Conservation (phyloP, 1,140 invertebrate species). For the Gyrodactylus salaris region DNA sequence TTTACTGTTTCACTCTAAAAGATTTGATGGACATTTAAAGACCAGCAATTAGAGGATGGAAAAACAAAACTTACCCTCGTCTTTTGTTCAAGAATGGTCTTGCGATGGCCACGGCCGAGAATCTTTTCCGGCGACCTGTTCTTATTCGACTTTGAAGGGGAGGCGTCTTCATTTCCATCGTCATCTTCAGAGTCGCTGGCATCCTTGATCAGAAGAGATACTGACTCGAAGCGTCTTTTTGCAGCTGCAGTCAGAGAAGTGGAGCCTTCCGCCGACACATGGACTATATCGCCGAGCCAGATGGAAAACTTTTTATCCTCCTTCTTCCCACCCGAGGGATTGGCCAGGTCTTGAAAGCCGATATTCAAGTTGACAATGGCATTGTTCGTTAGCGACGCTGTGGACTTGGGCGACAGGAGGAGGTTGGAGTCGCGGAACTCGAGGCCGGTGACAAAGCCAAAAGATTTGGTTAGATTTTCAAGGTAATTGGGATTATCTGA, state of each 20-base stretch:
- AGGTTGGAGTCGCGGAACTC: slow-evolving; percentile 81
- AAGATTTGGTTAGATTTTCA: slow-evolving; percentile 64
- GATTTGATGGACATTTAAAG: slow-evolving; percentile 6
- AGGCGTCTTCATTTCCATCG: slow-evolving; percentile 32
- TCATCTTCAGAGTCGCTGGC: slow-evolving; percentile 27
- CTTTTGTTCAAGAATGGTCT: slow-evolving; percentile 61
- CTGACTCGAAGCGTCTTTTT: background rate
- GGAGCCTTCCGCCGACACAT: slow-evolving; percentile 59
- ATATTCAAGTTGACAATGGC: slow-evolving; percentile 90
- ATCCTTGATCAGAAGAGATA: slow-evolving; percentile 2
- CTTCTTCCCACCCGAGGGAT: slow-evolving; percentile 33
- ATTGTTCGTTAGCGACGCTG: slow-evolving; percentile 37
- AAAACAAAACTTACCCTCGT: slow-evolving; percentile 31
- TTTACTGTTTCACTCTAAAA: slow-evolving; percentile 48
- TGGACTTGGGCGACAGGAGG: slow-evolving; percentile 56
- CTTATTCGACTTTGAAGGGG: slow-evolving; percentile 26
- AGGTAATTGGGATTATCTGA: slow-evolving; percentile 47
- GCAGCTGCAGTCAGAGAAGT: slow-evolving; percentile 34
- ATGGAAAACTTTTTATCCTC: slow-evolving; percentile 58
- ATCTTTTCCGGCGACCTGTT: slow-evolving; percentile 33
- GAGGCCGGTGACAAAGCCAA: slow-evolving; percentile 80
- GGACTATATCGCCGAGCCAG: slow-evolving; percentile 75
- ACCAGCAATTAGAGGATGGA: background rate
- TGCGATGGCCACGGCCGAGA: slow-evolving; percentile 45
- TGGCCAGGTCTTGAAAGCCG: slow-evolving; percentile 52